Evolutionary conservation across 2,113 vertebrate genomes (phyloP).

Genomic region (Chloropsis hardwickii): DNA sequence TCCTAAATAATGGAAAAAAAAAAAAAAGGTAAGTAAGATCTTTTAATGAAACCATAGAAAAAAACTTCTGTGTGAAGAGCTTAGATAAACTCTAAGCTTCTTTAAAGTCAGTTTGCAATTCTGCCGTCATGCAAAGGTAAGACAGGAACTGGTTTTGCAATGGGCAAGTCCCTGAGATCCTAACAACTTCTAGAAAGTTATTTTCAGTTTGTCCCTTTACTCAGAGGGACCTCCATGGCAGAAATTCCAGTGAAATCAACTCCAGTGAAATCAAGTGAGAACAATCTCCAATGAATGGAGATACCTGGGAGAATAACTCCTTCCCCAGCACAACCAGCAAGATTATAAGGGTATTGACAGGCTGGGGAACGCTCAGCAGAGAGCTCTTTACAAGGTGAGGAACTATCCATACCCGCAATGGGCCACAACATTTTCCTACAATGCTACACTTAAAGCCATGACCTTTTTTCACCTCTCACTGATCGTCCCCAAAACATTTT

Average conservation of each 20-base stretch:
- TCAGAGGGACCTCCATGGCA: neutral
- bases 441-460: neutral
- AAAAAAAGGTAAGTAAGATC: neutral
- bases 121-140: neutral
- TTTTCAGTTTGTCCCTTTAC: neutral
- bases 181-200: neutral
- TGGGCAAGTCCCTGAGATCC: neutral
- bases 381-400: neutral
- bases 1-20: slow-evolving; percentile 58
- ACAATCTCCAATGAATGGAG: neutral
- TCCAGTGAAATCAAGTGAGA: neutral
- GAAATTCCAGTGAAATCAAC: neutral
- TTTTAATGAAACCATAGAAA: neutral
- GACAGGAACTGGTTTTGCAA: neutral
- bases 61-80: neutral
- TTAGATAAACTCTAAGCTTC: neutral
- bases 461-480: neutral
- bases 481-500: neutral
- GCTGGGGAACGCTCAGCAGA: neutral
- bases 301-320: neutral
- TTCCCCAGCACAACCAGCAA: neutral
- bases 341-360: neutral
- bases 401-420: neutral
- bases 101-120: neutral
- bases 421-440: neutral